These are phyloP conservation scores for Oppia nitens DNA, from an alignment of 1,140 invertebrate species.

Conservation along the genomic window DNA sequence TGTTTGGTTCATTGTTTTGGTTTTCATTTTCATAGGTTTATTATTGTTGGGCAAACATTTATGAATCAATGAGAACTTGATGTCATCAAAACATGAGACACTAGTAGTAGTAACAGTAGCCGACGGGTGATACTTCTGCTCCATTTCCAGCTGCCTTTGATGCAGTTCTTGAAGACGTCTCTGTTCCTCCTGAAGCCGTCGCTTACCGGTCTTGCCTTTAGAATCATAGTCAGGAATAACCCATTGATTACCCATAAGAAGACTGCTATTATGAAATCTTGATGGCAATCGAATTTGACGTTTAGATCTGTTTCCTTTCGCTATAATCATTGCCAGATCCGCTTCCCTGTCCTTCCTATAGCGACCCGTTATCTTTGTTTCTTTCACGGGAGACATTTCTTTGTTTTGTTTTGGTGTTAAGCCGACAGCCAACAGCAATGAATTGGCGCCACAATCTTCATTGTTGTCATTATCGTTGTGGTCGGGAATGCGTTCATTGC, in stretches of 20 bases:
- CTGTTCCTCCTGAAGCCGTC: neutral
- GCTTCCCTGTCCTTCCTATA: neutral
- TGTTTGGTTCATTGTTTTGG: too few relatives aligned
- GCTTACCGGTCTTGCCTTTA: neutral
- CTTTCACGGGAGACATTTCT: neutral
- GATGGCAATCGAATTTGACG: constrained; percentile 11
- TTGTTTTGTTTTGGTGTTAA: neutral
- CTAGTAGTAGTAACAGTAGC: too few relatives aligned
- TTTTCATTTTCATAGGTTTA: too few relatives aligned
- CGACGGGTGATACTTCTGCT: too few relatives aligned
- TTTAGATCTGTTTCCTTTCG: constrained; percentile 2
- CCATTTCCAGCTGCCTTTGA: too few relatives aligned
- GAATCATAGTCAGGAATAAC: neutral
- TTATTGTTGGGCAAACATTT: too few relatives aligned
- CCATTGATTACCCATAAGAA: constrained; percentile 10
- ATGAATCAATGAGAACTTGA: too few relatives aligned
- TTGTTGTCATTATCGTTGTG: too few relatives aligned
- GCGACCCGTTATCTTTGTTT: too few relatives aligned
- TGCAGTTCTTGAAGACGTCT: neutral
- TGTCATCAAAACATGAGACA: too few relatives aligned
- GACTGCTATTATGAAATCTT: constrained; percentile 7
- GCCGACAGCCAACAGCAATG: neutral
- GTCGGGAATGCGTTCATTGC: too few relatives aligned
- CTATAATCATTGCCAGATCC: neutral
- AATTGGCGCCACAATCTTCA: too few relatives aligned